phyloP scores from a whole-genome alignment of 2,113 vertebrate species.

The Leucoraja erinaceus region DNA sequence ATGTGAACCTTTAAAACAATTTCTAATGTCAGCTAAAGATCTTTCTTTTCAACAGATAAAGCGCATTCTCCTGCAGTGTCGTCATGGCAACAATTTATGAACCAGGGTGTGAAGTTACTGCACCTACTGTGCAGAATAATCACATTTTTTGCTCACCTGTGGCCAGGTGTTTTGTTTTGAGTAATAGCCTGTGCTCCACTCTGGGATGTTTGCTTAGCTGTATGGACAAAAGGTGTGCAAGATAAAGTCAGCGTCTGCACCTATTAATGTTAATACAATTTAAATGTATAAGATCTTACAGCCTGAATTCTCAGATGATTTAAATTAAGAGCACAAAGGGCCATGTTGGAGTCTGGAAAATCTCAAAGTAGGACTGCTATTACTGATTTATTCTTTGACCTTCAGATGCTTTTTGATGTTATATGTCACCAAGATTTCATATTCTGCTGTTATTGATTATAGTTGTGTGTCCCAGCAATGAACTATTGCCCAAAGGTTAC shows the following conservation, averaged over 20 bases:
- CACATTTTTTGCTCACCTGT: conserved; percentile 42
- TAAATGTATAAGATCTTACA: not conserved
- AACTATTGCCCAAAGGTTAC: not conserved
- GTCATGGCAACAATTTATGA: conserved; percentile 66
- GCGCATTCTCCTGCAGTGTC: conserved; percentile 57
- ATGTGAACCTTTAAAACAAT: conserved; percentile 48
- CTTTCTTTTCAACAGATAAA: conserved; percentile 51
- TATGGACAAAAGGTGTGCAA: conserved; percentile 47
- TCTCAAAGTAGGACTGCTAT: conserved; percentile 1
- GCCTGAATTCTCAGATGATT: not conserved
- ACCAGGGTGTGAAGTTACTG: conserved; percentile 57
- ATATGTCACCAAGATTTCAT: conserved; percentile 13
- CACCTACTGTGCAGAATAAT: conserved; percentile 68
- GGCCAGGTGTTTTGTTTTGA: conserved; percentile 10
- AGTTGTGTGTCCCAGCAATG: not conserved
- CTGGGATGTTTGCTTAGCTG: not conserved
- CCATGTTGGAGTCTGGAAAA: not conserved
- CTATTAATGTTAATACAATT: conserved; percentile 43
- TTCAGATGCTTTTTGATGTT: conserved; percentile 3
- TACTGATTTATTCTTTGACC: not conserved
- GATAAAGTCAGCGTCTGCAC: conserved; percentile 63
- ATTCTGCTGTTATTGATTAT: conserved; percentile 15
- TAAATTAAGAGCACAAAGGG: not conserved
- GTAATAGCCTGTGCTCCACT: not conserved
- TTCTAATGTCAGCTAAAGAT: conserved; percentile 53